Conservation (phyloP, 2,113 vertebrate species). For the Myotis davidii region DNA sequence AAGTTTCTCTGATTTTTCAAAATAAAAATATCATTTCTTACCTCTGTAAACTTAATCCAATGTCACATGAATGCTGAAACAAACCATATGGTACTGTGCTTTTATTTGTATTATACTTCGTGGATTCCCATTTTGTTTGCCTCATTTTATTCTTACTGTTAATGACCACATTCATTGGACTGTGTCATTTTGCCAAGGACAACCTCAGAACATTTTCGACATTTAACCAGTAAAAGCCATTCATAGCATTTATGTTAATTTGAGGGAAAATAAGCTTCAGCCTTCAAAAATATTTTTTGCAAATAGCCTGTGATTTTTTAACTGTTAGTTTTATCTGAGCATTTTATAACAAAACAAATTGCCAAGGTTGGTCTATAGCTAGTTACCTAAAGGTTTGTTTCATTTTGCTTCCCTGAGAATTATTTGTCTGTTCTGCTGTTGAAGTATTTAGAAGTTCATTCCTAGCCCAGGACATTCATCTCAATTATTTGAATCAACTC, state of each 20-base stretch:
- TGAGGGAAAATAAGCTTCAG: background rate
- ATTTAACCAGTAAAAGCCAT: background rate
- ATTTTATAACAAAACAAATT: conserved; percentile 48
- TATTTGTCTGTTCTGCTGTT: conserved; percentile 56
- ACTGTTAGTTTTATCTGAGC: conserved; percentile 1
- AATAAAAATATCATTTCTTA: background rate
- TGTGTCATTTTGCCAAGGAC: background rate
- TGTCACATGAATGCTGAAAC: background rate
- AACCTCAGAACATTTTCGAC: conserved; percentile 27
- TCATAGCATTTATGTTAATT: background rate
- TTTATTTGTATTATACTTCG: background rate
- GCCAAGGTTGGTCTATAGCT: background rate
- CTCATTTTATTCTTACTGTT: background rate
- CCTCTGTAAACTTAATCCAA: background rate
- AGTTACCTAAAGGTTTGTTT: background rate
- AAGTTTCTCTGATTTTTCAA: conserved; percentile 35
- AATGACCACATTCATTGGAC: background rate
- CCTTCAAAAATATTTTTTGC: conserved; percentile 19
- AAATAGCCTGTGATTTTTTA: conserved; percentile 34
- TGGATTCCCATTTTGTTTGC: background rate
- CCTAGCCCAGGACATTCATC: conserved; percentile 61
- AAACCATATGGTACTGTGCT: background rate
- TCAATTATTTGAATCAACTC: conserved; percentile 74
- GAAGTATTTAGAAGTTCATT: conserved; percentile 56
- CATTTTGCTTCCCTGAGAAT: background rate